phyloP scores from a whole-genome alignment of 2,888 invertebrate genomes.

The Liodrosophila aerea region DNA sequence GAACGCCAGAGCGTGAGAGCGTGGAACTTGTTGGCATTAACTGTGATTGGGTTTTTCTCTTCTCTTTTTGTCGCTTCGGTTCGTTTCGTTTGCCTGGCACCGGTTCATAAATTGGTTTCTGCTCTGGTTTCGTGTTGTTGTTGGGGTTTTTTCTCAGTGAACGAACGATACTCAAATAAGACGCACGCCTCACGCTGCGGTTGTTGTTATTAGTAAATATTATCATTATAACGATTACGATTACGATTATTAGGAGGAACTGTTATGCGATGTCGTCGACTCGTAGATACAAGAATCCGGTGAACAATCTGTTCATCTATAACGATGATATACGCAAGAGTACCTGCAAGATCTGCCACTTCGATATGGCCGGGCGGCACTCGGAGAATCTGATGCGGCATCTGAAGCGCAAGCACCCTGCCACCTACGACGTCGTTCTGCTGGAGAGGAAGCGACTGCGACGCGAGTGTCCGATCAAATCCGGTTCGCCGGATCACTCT shows the following conservation, averaged over 20 bases:
- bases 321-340: conserved; percentile 58
- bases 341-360: conserved; percentile 51
- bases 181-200: conserved; percentile 32
- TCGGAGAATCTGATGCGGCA: conserved; percentile 65
- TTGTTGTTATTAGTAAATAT: conserved; percentile 6
- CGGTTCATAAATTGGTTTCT: conserved; percentile 64
- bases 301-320: conserved; percentile 54
- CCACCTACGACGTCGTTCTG: conserved; percentile 43
- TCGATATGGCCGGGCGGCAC: conserved; percentile 59
- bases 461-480: conserved; percentile 21
- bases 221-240: too few species aligned
- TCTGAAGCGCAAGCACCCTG: conserved; percentile 55
- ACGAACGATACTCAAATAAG: conserved; percentile 45
- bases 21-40: conserved; percentile 13
- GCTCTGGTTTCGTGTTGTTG: conserved; percentile 55
- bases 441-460: conserved; percentile 33
- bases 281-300: conserved; percentile 48
- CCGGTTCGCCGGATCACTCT: conserved; percentile 22
- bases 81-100: conserved; percentile 34
- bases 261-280: conserved; percentile 44
- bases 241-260: too few species aligned
- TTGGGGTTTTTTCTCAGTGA: conserved; percentile 41
- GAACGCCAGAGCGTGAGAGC: too few species aligned
- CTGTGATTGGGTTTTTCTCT: conserved; percentile 36
- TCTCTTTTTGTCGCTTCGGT: too few species aligned